A percentile compares a stretch with the other conserved stretches of the same genome.
phyloP scores from a whole-genome alignment of 2,113 vertebrate species.

The Zosterops pallidus region DNA sequence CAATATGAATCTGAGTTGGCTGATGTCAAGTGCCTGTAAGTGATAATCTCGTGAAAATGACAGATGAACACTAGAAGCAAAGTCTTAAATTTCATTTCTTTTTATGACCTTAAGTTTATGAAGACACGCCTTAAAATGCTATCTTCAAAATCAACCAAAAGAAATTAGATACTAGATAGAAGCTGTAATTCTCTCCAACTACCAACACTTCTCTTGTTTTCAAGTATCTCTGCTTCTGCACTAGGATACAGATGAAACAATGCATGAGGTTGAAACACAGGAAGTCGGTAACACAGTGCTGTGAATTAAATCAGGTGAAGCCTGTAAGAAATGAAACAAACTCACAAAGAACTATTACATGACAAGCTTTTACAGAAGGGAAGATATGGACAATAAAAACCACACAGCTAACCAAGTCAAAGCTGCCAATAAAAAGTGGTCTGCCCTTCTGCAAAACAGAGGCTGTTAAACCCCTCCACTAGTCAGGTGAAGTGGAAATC shows the following conservation, averaged over 20 bases:
- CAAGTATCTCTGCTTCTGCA: neutral
- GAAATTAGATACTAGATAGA: neutral
- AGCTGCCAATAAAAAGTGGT: neutral
- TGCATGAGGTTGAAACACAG: neutral
- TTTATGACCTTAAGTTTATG: neutral
- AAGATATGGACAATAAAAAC: neutral
- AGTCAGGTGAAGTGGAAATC: neutral
- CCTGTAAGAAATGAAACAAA: neutral
- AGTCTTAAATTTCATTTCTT: neutral
- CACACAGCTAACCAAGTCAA: neutral
- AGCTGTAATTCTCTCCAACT: neutral
- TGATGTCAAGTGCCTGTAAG: constrained; percentile 4
- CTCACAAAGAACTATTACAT: neutral
- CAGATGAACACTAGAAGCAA: neutral
- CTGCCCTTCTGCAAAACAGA: accelerated
- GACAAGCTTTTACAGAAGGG: neutral
- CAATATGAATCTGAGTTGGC: neutral
- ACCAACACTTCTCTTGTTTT: neutral
- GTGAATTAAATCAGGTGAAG: neutral
- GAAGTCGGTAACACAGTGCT: neutral
- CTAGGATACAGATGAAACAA: neutral
- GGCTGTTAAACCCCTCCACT: neutral
- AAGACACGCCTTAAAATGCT: neutral
- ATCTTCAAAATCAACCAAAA: neutral
- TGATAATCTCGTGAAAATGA: neutral